Percentiles rank a stretch among this genome's conserved stretches.
phyloP scores from a whole-genome alignment of 2,888 invertebrate species.

The Idaea biselata region DNA sequence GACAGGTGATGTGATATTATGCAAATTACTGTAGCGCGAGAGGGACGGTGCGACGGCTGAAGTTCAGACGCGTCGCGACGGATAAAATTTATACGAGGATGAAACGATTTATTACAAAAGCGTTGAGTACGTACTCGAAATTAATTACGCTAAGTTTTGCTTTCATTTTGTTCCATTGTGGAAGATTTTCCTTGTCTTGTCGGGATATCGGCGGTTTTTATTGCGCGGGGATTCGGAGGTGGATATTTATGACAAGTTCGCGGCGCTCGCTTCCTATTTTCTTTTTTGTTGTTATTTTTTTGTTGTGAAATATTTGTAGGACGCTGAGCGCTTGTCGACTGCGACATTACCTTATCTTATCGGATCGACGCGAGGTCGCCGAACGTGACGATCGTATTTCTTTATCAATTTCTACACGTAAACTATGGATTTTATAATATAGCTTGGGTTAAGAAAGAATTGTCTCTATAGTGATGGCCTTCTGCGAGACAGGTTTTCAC shows the following conservation, averaged over 20 bases:
- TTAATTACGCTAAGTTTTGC: conserved; percentile 75
- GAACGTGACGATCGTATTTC: conserved; percentile 37
- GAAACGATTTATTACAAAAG: conserved; percentile 80
- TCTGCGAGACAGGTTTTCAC: no score
- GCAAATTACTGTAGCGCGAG: conserved; percentile 58
- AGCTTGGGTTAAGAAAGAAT: no score
- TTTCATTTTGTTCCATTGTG: conserved; percentile 65
- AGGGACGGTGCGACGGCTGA: conserved; percentile 51
- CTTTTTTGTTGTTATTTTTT: conserved; percentile 42
- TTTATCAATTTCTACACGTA: conserved; percentile 18
- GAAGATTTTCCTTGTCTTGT: conserved; percentile 57
- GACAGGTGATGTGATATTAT: conserved; percentile 74
- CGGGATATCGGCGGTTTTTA: conserved; percentile 52
- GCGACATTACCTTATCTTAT: conserved; percentile 36
- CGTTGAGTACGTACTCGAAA: conserved; percentile 78
- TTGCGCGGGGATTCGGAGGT: conserved; percentile 43
- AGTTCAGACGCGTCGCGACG: conserved; percentile 58
- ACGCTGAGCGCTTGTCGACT: conserved; percentile 40
- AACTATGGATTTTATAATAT: conserved; percentile 27
- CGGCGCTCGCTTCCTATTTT: conserved; percentile 31
- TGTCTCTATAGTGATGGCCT: no score
- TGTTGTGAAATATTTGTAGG: conserved; percentile 42
- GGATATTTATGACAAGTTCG: conserved; percentile 52
- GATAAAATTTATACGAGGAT: conserved; percentile 75
- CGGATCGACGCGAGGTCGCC: conserved; percentile 30